Percentiles rank a stretch among this genome's conserved stretches.
Evolutionary conservation across 2,797 vertebrate genomes (phyloP).

Genomic region (Poeciliopsis infans): DNA sequence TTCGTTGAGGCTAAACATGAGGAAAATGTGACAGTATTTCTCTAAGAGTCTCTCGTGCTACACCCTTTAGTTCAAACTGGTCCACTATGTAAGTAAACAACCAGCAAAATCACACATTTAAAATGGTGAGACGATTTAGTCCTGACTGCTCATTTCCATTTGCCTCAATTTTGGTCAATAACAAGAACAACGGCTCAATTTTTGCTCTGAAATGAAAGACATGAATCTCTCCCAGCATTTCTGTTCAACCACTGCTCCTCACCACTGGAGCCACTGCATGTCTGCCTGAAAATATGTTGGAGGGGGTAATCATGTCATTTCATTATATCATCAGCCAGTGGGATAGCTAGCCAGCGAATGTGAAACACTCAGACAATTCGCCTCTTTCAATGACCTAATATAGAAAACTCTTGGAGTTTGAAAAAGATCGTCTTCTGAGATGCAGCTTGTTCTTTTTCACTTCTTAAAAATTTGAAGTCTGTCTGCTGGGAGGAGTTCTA

Average conservation of each 20-base stretch:
- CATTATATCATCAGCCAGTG: background rate
- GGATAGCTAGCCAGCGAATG: background rate
- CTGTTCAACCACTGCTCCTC: conserved; percentile 1
- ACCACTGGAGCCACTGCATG: conserved; percentile 28
- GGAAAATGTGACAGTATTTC: background rate
- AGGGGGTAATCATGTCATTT: conserved; percentile 3
- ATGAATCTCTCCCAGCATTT: conserved; percentile 8
- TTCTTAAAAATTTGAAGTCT: background rate
- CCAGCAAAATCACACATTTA: background rate
- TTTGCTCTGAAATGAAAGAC: background rate
- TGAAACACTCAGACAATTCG: background rate
- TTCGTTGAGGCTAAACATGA: background rate
- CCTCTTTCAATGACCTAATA: background rate
- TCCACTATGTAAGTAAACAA: background rate
- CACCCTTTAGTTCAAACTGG: background rate
- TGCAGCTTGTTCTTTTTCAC: background rate
- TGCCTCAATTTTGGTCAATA: background rate
- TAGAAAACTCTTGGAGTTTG: background rate
- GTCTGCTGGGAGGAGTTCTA: background rate
- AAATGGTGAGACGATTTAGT: background rate
- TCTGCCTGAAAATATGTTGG: conserved; percentile 29
- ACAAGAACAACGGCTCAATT: background rate
- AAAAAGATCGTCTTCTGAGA: background rate
- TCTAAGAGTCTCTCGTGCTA: background rate
- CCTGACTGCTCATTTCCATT: background rate